Conservation (phyloP, 2,888 invertebrate species). For the Heliconius sara region DNA sequence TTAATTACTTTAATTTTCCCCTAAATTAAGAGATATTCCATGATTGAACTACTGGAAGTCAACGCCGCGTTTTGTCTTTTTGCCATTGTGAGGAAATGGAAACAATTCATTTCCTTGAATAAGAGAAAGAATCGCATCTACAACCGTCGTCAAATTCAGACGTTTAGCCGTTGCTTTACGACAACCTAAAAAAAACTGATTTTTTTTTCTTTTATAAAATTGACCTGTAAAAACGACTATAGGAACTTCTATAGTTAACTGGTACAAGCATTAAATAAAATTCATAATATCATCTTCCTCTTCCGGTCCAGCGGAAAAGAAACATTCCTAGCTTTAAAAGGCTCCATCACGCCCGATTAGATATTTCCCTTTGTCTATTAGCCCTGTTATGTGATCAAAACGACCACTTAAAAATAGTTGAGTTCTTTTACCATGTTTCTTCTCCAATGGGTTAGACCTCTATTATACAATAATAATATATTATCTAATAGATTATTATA, state of each 20-base stretch:
- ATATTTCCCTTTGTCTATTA: conserved; percentile 41
- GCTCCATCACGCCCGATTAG: conserved; percentile 43
- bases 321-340: conserved; percentile 42
- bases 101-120: neutral
- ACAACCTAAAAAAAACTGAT: no score
- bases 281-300: conserved; percentile 15
- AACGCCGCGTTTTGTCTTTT: neutral
- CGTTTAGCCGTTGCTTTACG: neutral
- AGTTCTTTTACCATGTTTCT: conserved; percentile 24
- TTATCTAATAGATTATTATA: no score
- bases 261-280: neutral
- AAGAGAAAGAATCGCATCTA: neutral
- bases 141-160: neutral
- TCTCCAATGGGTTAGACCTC: neutral
- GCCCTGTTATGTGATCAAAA: conserved; percentile 45
- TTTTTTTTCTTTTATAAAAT: no score
- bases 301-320: conserved; percentile 38
- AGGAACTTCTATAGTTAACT: neutral
- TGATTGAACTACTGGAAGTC: neutral
- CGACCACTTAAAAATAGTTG: conserved; percentile 36
- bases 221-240: no score
- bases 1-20: neutral
- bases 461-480: neutral
- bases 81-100: neutral
- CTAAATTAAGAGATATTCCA: no score